Evolutionary conservation across 2,888 invertebrate species (phyloP), one percentile per base, ranked within the genome.

Genomic region (Scaptomyza caliginosa): DNA sequence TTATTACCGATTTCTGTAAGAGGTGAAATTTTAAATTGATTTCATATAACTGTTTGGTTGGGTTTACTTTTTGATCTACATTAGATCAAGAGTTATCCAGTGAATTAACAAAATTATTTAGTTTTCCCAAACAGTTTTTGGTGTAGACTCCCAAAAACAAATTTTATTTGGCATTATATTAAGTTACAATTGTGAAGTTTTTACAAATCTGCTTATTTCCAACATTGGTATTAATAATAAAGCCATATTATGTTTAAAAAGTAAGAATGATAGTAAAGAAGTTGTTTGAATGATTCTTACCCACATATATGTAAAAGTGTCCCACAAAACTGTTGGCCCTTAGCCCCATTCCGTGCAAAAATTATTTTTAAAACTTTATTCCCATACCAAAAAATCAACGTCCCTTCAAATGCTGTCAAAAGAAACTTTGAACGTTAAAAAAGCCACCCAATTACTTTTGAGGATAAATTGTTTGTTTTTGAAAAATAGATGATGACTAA

Each of bases 351-450:
- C 30, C 30, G 52, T 19, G 30, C n/a, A 52, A 42, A 42, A 24
- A 38, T 32, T 39, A 52, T 24, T 34, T 19, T 19, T 48, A 50
- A 38, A 64, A 50, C 50, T 46, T 70, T 50, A 66, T 17, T 72
- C 76, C 55, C 78, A 76, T 55, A 66, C 74, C 74, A 60, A 75
- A 59, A 70, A 48, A 49, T 50, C 55, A 55, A 48, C 45, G 60
- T 57, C 45, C 57, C 30, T 62, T 56, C 54, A 59, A 74, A 58
- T 58, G 71, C 84, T 78, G 78, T 77, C 69, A 59, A 84, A 84
- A 78, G 81, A 84, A 78, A 79, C 58, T n/a, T n/a, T n/a, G n/a
- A 79, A 67, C 77, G 70, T 74, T 75, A 78, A 49, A 59, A 70
- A 46, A 43, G 45, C 64, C 28, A 32, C 64, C 70, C 64, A 56